Evolutionary conservation across 2,113 vertebrate genomes (phyloP), one percentile per base, ranked within the genome.

Genomic region (Tringa solitaria): DNA sequence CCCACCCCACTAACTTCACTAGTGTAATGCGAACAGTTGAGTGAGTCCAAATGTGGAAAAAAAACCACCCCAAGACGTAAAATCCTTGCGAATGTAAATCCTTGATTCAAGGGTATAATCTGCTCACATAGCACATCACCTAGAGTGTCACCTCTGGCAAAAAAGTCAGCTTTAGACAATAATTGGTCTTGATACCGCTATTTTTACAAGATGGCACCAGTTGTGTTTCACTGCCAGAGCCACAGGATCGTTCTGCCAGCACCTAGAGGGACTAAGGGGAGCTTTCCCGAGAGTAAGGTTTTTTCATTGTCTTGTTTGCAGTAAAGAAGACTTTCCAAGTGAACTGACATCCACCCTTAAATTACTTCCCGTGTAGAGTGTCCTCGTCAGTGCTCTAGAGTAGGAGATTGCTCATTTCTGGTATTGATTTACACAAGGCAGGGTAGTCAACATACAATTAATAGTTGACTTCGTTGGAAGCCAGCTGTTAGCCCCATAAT

Each of bases 401-500:
- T 33, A 91, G 94, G 95, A 96, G 95, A 95, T 95, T 90, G 95
- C 95, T 97, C 97, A 48, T 98, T 98, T 96, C 96, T 98, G 95
- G 97, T 97, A 96, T 96, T 98, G 98, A 98, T 98, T 98, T 98
- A 98, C 97, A 96, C 60, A 70, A 94, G 96, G 92, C 92, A 83
- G 96, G 96, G 97, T 96, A 97, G 95, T 74, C 98, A 98, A 98
- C 97, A 92, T 94, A 98, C 98, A 98, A 98, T 98, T 98, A 98
- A 98, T 98, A 98, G 97, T 97, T 98, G 97, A 97, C 97, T 98
- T 98, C 97, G 96, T 94, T 95, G 98, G 97, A 95, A 98, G 97
- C 98, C 98, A 98, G 98, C 97, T 98, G 98, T 98, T 98, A 98
- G 95, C 60, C 89, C 94, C 93, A 95, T 98, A 98, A 98, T 98